These are phyloP conservation scores for Sarcophaga bullata DNA, from an alignment of 1,140 invertebrate genomes.

Conservation along the genomic window DNA sequence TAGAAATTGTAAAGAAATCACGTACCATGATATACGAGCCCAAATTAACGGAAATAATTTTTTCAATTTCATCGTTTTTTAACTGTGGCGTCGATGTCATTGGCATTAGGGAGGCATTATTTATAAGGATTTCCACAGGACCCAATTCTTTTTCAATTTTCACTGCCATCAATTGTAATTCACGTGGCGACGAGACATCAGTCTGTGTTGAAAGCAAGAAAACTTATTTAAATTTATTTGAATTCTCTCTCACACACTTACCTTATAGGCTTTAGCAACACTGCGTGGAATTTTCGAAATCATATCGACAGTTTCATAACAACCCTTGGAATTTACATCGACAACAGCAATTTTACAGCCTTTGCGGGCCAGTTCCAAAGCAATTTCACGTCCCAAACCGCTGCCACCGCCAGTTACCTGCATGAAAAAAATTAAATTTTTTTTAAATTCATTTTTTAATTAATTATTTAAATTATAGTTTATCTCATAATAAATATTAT, in stretches of 20 bases:
- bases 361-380: constrained; percentile 55
- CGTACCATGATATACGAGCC: constrained; percentile 62
- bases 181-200: constrained; percentile 61
- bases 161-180: constrained; percentile 58
- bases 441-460: no score
- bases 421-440: constrained; percentile 4
- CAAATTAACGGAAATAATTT: constrained; percentile 60
- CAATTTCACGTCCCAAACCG: constrained; percentile 63
- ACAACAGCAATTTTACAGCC: constrained; percentile 63
- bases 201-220: constrained; percentile 49
- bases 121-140: constrained; percentile 61
- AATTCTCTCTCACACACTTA: constrained; percentile 45
- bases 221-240: background rate
- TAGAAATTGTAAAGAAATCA: constrained; percentile 35
- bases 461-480: no score
- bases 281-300: constrained; percentile 54
- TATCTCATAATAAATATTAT: background rate
- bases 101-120: constrained; percentile 63
- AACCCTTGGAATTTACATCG: constrained; percentile 62
- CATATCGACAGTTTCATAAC: constrained; percentile 59
- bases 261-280: constrained; percentile 62
- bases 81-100: constrained; percentile 60
- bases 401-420: constrained; percentile 63
- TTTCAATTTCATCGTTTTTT: constrained; percentile 60
- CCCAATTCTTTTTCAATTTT: constrained; percentile 64